phyloP scores from a whole-genome alignment of 30 jellyfish, hydroid and myxozoan species.

The Rhopilema esculentum region DNA sequence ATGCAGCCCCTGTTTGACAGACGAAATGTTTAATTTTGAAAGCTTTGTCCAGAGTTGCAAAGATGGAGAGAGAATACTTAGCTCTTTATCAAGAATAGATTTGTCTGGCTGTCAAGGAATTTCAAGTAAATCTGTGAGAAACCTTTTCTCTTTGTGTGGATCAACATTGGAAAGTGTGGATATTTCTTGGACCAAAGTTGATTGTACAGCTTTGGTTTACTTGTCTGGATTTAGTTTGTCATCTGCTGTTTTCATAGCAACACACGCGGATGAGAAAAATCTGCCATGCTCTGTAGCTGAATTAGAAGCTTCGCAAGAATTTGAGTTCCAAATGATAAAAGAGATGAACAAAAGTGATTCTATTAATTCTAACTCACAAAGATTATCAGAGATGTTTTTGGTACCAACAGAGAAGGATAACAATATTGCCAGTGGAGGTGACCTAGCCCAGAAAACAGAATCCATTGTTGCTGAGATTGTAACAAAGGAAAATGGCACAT shows the following conservation, averaged over 20 bases:
- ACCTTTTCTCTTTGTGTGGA: slow-evolving; percentile 62
- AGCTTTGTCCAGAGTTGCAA: neutral
- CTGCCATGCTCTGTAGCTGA: slow-evolving; percentile 75
- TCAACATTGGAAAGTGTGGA: slow-evolving; percentile 57
- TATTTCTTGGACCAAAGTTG: slow-evolving; percentile 85
- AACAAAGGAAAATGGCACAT: neutral
- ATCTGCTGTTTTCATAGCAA: slow-evolving; percentile 76
- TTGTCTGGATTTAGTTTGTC: slow-evolving; percentile 76
- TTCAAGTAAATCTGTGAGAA: slow-evolving; percentile 66
- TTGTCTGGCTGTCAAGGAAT: slow-evolving; percentile 77
- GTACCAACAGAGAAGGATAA: too few species aligned
- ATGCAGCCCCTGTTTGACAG: slow-evolving; percentile 47
- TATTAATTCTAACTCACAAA: neutral
- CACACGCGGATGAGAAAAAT: slow-evolving; percentile 21
- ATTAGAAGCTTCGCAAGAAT: slow-evolving; percentile 58
- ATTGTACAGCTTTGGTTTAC: slow-evolving; percentile 77
- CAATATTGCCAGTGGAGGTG: too few species aligned
- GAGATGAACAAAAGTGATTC: neutral
- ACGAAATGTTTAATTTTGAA: slow-evolving; percentile 33
- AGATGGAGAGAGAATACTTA: neutral
- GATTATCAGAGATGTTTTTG: neutral
- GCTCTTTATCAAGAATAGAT: slow-evolving; percentile 37
- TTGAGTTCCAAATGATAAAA: slow-evolving; percentile 47
- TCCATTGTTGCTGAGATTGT: neutral
- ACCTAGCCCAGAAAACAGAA: too few species aligned